Evolutionary conservation across 2,113 vertebrate genomes (phyloP).

Genomic region (Austrofundulus limnaeus): DNA sequence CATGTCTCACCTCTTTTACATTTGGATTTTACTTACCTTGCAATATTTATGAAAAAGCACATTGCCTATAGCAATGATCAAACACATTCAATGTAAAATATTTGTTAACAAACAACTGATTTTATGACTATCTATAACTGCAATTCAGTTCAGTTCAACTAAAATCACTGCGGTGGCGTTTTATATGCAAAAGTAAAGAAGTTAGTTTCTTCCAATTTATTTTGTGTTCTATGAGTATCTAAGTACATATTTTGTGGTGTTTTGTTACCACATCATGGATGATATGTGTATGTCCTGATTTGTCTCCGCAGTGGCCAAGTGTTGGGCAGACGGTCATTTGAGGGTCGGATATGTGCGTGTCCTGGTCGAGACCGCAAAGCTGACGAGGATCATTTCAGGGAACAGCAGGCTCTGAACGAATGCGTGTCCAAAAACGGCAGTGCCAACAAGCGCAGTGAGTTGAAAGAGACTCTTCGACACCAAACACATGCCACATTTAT

Average conservation of each 20-base stretch:
- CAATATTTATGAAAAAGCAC: neutral
- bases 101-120: no score
- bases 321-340: constrained; percentile 80
- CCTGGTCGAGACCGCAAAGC: constrained; percentile 95
- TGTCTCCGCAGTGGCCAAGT: constrained; percentile 78
- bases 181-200: neutral
- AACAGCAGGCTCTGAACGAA: constrained; percentile 93
- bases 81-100: neutral
- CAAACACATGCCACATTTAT: neutral
- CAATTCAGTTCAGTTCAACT: no score
- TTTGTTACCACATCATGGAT: neutral
- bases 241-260: no score
- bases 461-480: neutral
- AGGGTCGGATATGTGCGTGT: constrained; percentile 94
- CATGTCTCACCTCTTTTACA: neutral
- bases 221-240: no score
- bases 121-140: no score
- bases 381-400: constrained; percentile 93
- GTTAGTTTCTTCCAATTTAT: no score
- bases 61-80: neutral
- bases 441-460: constrained; percentile 88
- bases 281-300: constrained; percentile 6
- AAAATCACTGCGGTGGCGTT: neutral
- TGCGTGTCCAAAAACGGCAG: constrained; percentile 85
- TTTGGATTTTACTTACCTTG: neutral